Evolutionary conservation across 2,888 invertebrate species (phyloP).

Genomic region (Enoplolaimus lenunculus): DNA sequence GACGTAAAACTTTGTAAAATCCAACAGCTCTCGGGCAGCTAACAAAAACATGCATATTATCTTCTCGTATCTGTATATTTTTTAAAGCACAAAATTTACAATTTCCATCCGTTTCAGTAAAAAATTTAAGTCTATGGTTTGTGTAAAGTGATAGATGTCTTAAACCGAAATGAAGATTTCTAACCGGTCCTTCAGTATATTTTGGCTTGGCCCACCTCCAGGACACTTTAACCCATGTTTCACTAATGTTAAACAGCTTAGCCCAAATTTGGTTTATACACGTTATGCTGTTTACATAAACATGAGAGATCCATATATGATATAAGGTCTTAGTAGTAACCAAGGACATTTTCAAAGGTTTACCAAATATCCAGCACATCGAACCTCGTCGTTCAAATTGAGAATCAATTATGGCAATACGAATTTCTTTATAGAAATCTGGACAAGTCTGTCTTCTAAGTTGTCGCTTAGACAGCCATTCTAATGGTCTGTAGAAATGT

Average conservation of each 20-base stretch:
- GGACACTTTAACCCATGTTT: background rate
- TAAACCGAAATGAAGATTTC: background rate
- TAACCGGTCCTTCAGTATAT: background rate
- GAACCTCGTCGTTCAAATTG: background rate
- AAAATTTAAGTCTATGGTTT: background rate
- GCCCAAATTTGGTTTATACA: background rate
- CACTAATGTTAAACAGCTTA: background rate
- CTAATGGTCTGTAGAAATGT: background rate
- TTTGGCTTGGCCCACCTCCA: background rate
- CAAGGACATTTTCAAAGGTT: background rate
- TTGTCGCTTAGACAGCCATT: background rate
- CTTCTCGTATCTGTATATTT: background rate
- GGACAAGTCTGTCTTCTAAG: background rate
- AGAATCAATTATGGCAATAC: background rate
- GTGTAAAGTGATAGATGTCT: background rate
- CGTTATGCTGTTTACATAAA: background rate
- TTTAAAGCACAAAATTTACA: background rate
- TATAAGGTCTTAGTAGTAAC: background rate
- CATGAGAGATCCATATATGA: background rate
- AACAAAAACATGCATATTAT: background rate
- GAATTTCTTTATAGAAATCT: background rate
- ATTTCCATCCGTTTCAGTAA: background rate
- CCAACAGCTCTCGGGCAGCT: background rate
- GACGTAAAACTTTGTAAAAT: background rate
- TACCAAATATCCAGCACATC: background rate